Evolutionary conservation across 1,140 invertebrate species (phyloP).

Genomic region (Drosophila santomea): DNA sequence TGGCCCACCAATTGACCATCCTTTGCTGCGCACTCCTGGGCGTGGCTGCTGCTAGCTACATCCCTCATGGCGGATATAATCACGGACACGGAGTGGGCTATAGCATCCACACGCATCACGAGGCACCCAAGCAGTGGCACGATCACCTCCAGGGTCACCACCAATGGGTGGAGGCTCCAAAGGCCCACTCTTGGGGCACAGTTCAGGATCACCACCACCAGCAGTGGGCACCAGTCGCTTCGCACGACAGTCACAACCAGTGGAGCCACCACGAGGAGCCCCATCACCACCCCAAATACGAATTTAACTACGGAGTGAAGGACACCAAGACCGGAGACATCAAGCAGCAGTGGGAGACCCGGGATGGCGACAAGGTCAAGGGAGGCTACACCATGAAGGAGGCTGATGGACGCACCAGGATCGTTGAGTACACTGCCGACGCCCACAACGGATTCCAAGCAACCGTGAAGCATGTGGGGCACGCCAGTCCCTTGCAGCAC

Average conservation of each 20-base stretch:
- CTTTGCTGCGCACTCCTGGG: slow-evolving; percentile 49
- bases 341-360: slow-evolving; percentile 88
- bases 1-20: slow-evolving; percentile 50
- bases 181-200: slow-evolving; percentile 11
- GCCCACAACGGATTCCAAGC: slow-evolving; percentile 86
- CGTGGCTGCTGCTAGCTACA: slow-evolving; percentile 39
- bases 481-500: slow-evolving; percentile 79
- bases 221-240: slow-evolving; percentile 34
- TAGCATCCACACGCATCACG: slow-evolving; percentile 62
- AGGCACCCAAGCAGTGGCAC: slow-evolving; percentile 63
- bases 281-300: slow-evolving; percentile 88
- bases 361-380: slow-evolving; percentile 88
- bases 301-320: slow-evolving; percentile 90
- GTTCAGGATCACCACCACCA: slow-evolving; percentile 18
- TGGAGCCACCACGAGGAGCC: slow-evolving; percentile 47
- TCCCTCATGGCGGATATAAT: slow-evolving; percentile 28
- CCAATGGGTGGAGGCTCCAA: not conserved
- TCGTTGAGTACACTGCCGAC: slow-evolving; percentile 87
- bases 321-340: slow-evolving; percentile 90
- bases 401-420: slow-evolving; percentile 87
- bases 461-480: slow-evolving; percentile 86
- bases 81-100: slow-evolving; percentile 50
- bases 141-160: slow-evolving; percentile 52
- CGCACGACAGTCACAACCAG: slow-evolving; percentile 21
- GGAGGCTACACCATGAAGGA: slow-evolving; percentile 87